Percentiles rank a stretch among this genome's conserved stretches.
phyloP scores from a whole-genome alignment of 1,140 invertebrate species.

The Drosophila truncata region DNA sequence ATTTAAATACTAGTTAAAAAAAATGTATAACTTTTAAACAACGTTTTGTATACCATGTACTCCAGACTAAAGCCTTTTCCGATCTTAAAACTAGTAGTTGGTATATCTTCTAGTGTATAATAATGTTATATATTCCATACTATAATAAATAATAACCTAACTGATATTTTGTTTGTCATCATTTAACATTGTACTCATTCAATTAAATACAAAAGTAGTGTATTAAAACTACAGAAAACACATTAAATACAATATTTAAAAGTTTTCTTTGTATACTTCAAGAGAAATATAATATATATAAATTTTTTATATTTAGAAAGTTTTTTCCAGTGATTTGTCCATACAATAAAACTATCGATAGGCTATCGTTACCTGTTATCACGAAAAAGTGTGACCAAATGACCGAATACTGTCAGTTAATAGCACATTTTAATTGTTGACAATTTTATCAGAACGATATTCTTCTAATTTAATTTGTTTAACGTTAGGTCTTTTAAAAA shows the following conservation, averaged over 20 bases:
- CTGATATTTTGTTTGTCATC: no score
- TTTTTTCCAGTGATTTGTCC: not conserved
- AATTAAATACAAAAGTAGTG: no score
- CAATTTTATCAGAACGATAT: not conserved
- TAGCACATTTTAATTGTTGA: not conserved
- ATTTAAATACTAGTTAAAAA: no score
- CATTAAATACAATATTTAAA: not conserved
- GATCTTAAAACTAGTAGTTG: not conserved
- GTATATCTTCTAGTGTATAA: not conserved
- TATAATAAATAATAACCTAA: no score
- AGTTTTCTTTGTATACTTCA: no score
- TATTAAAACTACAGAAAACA: no score
- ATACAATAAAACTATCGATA: not conserved
- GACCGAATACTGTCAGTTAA: not conserved
- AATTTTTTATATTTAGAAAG: not conserved
- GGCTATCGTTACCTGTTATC: not conserved
- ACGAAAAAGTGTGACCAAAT: slow-evolving; percentile 1
- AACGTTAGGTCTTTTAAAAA: no score
- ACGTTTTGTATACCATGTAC: not conserved
- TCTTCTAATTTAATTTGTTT: no score
- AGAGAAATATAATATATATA: no score
- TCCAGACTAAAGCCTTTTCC: not conserved
- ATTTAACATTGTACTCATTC: not conserved
- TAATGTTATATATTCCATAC: not conserved
- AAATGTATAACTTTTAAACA: no score